A percentile compares a stretch with the other conserved stretches of the same genome.
Conservation (phyloP, 2,113 vertebrate species). For the Centropus bengalensis region DNA sequence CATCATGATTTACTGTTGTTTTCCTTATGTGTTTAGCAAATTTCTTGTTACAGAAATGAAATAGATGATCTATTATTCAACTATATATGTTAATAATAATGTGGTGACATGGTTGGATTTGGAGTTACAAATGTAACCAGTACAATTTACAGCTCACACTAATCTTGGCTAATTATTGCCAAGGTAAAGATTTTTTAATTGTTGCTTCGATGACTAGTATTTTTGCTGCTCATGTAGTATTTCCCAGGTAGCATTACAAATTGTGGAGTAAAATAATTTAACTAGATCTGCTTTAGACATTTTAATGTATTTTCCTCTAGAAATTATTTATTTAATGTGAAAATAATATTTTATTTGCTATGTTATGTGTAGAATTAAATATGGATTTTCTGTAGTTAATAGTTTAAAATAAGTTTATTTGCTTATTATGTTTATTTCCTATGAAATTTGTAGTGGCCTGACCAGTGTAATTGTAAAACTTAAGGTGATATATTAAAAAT, state of each 20-base stretch:
- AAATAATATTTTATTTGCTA: background rate
- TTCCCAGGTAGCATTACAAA: background rate
- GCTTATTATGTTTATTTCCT: background rate
- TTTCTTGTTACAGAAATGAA: background rate
- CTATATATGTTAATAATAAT: background rate
- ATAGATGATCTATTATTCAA: background rate
- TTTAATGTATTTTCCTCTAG: background rate
- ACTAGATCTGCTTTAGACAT: background rate
- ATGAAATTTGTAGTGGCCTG: background rate
- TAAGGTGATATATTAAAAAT: background rate
- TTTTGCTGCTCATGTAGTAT: background rate
- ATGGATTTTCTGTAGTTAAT: background rate
- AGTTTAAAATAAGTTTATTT: background rate
- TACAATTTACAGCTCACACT: background rate
- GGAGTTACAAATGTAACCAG: background rate
- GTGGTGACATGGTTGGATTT: background rate
- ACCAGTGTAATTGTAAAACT: background rate
- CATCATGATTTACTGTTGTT: background rate
- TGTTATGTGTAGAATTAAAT: background rate
- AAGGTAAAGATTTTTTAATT: conserved; percentile 32
- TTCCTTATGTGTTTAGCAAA: background rate
- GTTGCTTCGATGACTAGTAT: background rate
- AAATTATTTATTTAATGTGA: background rate
- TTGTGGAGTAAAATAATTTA: background rate
- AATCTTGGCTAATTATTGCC: conserved; percentile 20